Percentiles rank a stretch among this genome's conserved stretches.
Conservation (phyloP, 2,113 vertebrate species). For the Cnemophilus loriae region DNA sequence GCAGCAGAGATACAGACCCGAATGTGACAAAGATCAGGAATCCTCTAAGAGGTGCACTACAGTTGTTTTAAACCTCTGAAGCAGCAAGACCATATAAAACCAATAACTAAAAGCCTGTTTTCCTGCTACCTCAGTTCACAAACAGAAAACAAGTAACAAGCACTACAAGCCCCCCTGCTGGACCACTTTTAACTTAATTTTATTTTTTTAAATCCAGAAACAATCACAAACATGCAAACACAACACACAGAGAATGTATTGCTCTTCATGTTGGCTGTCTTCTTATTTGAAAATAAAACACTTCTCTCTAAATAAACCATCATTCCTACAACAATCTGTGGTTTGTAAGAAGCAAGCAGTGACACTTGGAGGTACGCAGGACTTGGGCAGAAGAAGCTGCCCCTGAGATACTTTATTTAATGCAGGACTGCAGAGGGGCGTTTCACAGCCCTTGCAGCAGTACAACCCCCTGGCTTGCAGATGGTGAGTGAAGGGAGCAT, state of each 20-base stretch:
- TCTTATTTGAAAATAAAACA: not conserved
- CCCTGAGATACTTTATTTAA: not conserved
- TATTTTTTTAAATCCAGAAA: not conserved
- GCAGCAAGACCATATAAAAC: not conserved
- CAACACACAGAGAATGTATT: not conserved
- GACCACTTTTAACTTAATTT: not conserved
- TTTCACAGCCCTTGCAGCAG: not conserved
- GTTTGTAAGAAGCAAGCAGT: not conserved
- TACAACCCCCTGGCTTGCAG: rapidly evolving
- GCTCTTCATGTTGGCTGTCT: not conserved
- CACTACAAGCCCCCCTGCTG: not conserved
- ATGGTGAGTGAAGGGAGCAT: not conserved
- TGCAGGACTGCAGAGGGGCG: rapidly evolving
- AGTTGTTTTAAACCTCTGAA: not conserved
- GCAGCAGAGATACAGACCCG: not conserved
- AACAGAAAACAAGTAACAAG: not conserved
- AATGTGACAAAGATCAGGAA: not conserved
- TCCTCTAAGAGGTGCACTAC: not conserved
- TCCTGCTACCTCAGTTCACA: not conserved
- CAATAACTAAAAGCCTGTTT: not conserved
- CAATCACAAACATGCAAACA: not conserved
- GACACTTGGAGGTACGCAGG: not conserved
- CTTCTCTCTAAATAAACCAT: not conserved
- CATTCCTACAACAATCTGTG: not conserved
- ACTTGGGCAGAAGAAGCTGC: not conserved